Conservation (phyloP, 2,113 vertebrate species). For the Eurystomus gularis region DNA sequence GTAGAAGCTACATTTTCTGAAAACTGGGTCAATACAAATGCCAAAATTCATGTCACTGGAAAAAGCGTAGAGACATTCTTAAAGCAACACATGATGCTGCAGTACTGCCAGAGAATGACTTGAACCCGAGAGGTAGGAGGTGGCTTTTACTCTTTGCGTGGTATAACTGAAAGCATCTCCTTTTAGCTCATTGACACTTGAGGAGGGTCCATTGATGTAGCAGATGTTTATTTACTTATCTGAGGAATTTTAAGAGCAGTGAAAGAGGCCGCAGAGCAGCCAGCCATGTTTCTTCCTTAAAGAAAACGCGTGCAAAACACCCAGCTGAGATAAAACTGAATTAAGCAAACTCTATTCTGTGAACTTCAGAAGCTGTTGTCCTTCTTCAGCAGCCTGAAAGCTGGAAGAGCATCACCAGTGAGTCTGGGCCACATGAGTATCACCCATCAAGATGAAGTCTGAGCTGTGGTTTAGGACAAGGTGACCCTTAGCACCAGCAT, state of each 20-base stretch:
- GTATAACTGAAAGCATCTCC: neutral
- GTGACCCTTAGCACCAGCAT: rapidly evolving
- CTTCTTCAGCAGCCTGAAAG: neutral
- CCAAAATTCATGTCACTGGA: neutral
- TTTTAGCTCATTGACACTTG: neutral
- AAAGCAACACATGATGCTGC: neutral
- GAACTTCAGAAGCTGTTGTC: neutral
- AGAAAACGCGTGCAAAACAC: neutral
- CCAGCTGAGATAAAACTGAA: neutral
- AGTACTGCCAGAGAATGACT: neutral
- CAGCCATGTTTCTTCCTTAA: neutral
- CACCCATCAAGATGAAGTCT: neutral
- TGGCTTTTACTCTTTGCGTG: neutral
- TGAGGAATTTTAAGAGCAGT: neutral
- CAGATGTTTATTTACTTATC: neutral
- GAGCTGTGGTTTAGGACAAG: rapidly evolving
- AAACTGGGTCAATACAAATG: neutral
- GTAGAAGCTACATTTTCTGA: neutral
- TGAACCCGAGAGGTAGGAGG: neutral
- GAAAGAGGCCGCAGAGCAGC: neutral
- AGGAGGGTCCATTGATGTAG: neutral
- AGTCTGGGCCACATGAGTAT: neutral
- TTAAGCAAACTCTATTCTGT: neutral
- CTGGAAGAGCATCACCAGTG: neutral
- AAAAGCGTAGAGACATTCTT: neutral